phyloP scores from a whole-genome alignment of 23 tunicate genomes.

The Halocynthia roretzi region DNA sequence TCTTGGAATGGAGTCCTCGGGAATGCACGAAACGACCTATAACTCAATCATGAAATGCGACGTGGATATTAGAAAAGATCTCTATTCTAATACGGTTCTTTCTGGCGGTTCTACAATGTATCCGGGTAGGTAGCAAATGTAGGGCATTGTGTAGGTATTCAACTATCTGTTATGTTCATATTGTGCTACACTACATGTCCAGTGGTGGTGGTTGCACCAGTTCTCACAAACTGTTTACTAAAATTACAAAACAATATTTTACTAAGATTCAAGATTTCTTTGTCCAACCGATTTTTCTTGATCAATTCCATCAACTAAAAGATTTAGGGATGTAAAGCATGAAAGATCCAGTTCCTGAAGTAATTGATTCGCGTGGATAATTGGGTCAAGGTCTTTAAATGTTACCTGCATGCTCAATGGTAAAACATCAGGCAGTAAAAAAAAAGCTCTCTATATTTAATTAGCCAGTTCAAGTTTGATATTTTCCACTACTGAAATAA shows the following conservation, averaged over 20 bases:
- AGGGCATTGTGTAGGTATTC: not conserved
- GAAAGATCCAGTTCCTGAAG: too few relatives aligned
- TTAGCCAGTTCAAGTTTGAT: too few relatives aligned
- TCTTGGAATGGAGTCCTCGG: constrained; percentile 94
- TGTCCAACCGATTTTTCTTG: not conserved
- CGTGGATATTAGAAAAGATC: constrained; percentile 77
- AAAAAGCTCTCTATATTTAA: too few relatives aligned
- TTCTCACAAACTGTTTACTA: too few relatives aligned
- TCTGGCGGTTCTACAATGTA: constrained; percentile 93
- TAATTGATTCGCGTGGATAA: too few relatives aligned
- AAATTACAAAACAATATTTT: not conserved
- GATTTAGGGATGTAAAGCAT: too few relatives aligned
- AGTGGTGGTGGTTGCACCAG: not conserved
- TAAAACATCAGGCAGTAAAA: too few relatives aligned
- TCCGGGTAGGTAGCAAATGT: constrained; percentile 54
- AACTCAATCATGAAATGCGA: constrained; percentile 94
- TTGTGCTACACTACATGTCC: not conserved
- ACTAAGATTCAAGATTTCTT: not conserved
- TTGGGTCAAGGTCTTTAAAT: too few relatives aligned
- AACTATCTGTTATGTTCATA: not conserved
- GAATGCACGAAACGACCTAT: constrained; percentile 90
- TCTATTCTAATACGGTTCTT: constrained; percentile 90
- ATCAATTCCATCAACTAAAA: too few relatives aligned
- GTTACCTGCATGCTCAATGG: too few relatives aligned
- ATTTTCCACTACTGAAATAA: too few relatives aligned